Evolutionary conservation across 2,888 invertebrate species (phyloP), one percentile per base, ranked within the genome.

Genomic region (Lasiommata megera): DNA sequence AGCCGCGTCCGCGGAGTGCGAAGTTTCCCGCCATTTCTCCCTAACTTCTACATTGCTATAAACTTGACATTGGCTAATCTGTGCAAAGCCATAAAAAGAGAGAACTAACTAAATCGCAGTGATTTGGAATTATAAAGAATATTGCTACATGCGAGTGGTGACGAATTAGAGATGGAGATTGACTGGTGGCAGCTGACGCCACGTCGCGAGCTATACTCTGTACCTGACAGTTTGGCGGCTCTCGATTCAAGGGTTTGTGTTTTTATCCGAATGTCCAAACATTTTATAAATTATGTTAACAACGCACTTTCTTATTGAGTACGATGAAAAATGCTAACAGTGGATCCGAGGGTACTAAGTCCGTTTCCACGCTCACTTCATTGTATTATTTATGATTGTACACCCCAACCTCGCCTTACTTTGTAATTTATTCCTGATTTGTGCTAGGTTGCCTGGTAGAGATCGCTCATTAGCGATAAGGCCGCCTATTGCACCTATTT

Each of bases 221-320:
- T 93, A 36, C 93, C 93, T 0, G 93, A 93, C 62, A 88, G 92
- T 68, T 81, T 93, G 62, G 91, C 92, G 2, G 89, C 93, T 40
- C 67, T 85, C 54, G 93, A 93, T 69, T 93, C 93, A 67, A 76
- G 92, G 93, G 93, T 93, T 82, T 66, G 86, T 84, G 55, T 17
- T 23, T 43, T 1, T 50, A 14, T 16, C 14, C 28, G 5, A 43
- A 28, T 11, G 28, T 36, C 36, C n/a, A 12, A 5, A 14, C 8
- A 7, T 14, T 38, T 16, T 2, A 38, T 38, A 6, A 28, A 8
- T 6, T 8, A 43, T 43, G 1, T 7, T 43, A 3, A 7, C 5
- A 31, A 52, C 9, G 31, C 34, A 52, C 43, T 41, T 34, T 5
- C 9, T 0, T 34, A n/a, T n/a, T n/a, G n/a, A n/a, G 16, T 41